Evolutionary conservation across 2,113 vertebrate species (phyloP).

Genomic region (Amphiprion ocellaris): DNA sequence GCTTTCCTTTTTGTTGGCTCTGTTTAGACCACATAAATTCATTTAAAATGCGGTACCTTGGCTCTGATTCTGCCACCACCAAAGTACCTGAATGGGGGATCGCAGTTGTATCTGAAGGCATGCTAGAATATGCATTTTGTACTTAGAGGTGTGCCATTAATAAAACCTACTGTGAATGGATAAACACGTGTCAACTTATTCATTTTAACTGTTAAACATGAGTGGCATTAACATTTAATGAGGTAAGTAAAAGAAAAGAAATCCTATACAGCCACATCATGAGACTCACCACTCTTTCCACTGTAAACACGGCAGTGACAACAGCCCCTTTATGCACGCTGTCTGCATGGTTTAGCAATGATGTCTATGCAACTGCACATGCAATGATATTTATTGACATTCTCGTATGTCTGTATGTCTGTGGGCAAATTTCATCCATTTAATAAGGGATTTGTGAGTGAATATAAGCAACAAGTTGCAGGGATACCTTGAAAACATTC

Average conservation of each 20-base stretch:
- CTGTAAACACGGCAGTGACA: constrained; percentile 15
- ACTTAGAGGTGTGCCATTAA: not conserved
- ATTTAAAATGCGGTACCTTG: no score
- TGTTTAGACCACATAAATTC: no score
- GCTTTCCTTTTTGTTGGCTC: no score
- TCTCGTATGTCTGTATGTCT: not conserved
- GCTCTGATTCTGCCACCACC: no score
- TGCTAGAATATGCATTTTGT: not conserved
- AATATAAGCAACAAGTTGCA: not conserved
- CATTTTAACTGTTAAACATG: constrained; percentile 4
- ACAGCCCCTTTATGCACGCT: not conserved
- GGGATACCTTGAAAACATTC: no score
- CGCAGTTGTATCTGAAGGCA: not conserved
- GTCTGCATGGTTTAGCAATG: not conserved
- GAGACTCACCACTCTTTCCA: constrained; percentile 14
- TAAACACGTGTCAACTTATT: not conserved
- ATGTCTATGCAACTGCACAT: not conserved
- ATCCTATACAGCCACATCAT: not conserved
- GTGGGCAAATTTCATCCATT: not conserved
- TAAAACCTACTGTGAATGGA: not conserved
- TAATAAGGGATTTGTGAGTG: not conserved
- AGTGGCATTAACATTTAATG: constrained; percentile 11
- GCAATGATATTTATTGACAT: not conserved
- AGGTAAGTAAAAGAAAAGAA: constrained; percentile 16
- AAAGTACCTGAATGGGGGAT: no score